Percentiles rank a stretch among this genome's conserved stretches.
Conservation (phyloP, 2,888 invertebrate species). For the Eulithis prunata region DNA sequence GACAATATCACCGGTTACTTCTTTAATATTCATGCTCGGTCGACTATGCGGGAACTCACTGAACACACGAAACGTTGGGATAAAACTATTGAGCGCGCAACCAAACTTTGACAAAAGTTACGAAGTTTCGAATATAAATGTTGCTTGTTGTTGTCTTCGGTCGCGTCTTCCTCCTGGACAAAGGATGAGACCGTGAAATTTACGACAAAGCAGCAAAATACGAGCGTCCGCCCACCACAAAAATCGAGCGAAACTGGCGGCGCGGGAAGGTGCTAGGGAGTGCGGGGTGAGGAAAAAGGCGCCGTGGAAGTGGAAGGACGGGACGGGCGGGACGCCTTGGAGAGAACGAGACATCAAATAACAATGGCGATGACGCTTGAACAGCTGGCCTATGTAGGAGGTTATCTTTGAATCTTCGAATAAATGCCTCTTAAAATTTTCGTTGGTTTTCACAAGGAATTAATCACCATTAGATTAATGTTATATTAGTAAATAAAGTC, state of each 20-base stretch:
- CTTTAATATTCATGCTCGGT: slow-evolving; percentile 83
- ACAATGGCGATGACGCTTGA: slow-evolving; percentile 47
- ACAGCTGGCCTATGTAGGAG: slow-evolving; percentile 24
- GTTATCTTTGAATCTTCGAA: background rate
- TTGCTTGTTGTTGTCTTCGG: slow-evolving; percentile 49
- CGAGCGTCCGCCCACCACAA: slow-evolving; percentile 66
- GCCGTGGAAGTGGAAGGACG: slow-evolving; percentile 43
- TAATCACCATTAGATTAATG: background rate
- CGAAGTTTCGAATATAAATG: slow-evolving; percentile 27
- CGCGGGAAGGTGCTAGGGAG: slow-evolving; percentile 51
- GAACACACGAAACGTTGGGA: slow-evolving; percentile 64
- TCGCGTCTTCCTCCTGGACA: slow-evolving; percentile 70
- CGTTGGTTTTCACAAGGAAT: background rate
- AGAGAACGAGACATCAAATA: slow-evolving; percentile 65
- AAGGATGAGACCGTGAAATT: slow-evolving; percentile 76
- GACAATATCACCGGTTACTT: slow-evolving; percentile 78
- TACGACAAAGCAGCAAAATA: slow-evolving; percentile 50
- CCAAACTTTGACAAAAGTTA: slow-evolving; percentile 45
- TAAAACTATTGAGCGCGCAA: slow-evolving; percentile 62
- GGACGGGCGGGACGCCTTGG: slow-evolving; percentile 45
- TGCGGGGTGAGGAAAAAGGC: slow-evolving; percentile 43
- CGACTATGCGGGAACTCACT: slow-evolving; percentile 77
- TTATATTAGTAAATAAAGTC: background rate
- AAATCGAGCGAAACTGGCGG: slow-evolving; percentile 81
- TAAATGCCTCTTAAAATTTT: background rate